Evolutionary conservation across 1,140 invertebrate species (phyloP).

Genomic region (Teleopsis dalmanni): DNA sequence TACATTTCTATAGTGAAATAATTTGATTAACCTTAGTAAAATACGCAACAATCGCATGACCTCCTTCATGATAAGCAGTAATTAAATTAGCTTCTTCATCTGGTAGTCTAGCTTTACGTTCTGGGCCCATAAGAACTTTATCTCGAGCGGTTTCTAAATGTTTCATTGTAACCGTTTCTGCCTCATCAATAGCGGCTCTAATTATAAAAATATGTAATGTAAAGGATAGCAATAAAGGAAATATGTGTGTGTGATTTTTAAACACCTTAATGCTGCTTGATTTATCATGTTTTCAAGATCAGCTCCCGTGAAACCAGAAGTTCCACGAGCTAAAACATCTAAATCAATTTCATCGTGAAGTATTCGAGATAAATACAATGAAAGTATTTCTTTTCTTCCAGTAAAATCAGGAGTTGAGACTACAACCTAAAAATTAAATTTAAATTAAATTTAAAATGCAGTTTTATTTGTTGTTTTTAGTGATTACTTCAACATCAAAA

Average conservation of each 20-base stretch:
- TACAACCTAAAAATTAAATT: conserved; percentile 45
- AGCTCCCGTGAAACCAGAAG: conserved; percentile 93
- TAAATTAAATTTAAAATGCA: conserved; percentile 1
- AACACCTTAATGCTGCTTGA: conserved; percentile 61
- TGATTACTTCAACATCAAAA: conserved; percentile 88
- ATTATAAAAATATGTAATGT: conserved; percentile 10
- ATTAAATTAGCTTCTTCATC: conserved; percentile 89
- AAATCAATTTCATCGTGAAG: conserved; percentile 71
- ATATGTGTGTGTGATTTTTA: no score
- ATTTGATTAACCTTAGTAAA: conserved; percentile 68
- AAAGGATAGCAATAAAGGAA: background rate
- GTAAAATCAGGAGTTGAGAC: conserved; percentile 85
- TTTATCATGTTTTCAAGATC: conserved; percentile 94
- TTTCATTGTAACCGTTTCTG: conserved; percentile 76
- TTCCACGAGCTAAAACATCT: conserved; percentile 78
- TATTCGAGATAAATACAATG: conserved; percentile 75
- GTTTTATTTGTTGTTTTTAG: background rate
- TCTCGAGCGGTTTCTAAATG: conserved; percentile 91
- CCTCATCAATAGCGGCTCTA: conserved; percentile 86
- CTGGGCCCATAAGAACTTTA: conserved; percentile 95
- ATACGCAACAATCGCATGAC: conserved; percentile 91
- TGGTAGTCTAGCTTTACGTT: conserved; percentile 76
- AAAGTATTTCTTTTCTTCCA: conserved; percentile 87
- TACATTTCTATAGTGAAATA: background rate
- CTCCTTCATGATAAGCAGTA: conserved; percentile 96